Percentiles rank a stretch among this genome's conserved stretches.
These are phyloP conservation scores for Cistogaster globosa DNA, from an alignment of 2,888 invertebrate species.

Conservation along the genomic window DNA sequence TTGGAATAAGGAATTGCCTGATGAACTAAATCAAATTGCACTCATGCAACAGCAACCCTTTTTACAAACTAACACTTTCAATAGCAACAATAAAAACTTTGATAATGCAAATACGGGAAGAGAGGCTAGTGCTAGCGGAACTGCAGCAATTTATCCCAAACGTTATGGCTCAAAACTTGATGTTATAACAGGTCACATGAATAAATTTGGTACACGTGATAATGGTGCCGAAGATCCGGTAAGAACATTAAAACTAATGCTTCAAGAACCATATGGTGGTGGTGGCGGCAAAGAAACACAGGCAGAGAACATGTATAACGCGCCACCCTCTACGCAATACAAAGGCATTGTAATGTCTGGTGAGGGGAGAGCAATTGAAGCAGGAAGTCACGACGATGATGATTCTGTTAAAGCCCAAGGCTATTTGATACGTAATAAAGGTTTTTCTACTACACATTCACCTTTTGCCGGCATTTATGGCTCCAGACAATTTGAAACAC, in stretches of 20 bases:
- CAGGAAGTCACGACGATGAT: background rate
- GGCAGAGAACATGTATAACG: conserved; percentile 82
- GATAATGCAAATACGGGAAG: conserved; percentile 22
- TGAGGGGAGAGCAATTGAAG: conserved; percentile 17
- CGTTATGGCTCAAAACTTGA: conserved; percentile 70
- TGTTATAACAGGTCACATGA: conserved; percentile 82
- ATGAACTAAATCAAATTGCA: conserved; percentile 85
- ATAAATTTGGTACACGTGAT: conserved; percentile 81
- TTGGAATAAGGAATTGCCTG: conserved; percentile 93
- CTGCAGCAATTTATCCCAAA: conserved; percentile 72
- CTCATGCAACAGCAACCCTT: conserved; percentile 79
- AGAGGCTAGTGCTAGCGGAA: conserved; percentile 49
- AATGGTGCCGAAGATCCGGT: conserved; percentile 82
- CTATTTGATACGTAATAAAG: conserved; percentile 60
- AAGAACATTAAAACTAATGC: conserved; percentile 79
- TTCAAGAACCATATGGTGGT: conserved; percentile 78
- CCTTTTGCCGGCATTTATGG: conserved; percentile 53
- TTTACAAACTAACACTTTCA: conserved; percentile 68
- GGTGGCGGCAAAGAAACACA: conserved; percentile 55
- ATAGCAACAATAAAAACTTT: conserved; percentile 23
- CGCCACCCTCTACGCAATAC: conserved; percentile 79
- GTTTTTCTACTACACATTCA: conserved; percentile 33
- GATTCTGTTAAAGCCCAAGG: conserved; percentile 29
- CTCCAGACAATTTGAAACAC: conserved; percentile 41
- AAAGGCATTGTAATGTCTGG: conserved; percentile 39